Evolutionary conservation across 2,888 invertebrate genomes (phyloP).

Genomic region (Endomychus coccineus): DNA sequence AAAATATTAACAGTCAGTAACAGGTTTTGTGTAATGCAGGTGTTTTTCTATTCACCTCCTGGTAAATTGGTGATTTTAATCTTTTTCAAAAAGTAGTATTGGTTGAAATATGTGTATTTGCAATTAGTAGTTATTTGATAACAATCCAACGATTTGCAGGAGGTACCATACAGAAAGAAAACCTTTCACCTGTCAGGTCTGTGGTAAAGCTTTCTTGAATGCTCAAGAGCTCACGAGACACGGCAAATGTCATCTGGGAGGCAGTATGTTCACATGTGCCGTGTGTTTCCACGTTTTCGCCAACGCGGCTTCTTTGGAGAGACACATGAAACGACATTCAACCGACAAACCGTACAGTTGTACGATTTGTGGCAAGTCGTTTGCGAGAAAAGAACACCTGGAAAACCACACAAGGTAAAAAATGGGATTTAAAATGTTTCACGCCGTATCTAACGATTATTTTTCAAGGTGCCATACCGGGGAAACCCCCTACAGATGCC

Average conservation of each 20-base stretch:
- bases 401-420: constrained; percentile 61
- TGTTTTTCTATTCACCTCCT: too few species aligned
- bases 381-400: constrained; percentile 79
- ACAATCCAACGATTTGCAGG: constrained; percentile 32
- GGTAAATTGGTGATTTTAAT: too few species aligned
- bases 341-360: constrained; percentile 82
- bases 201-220: constrained; percentile 75
- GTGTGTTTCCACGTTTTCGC: constrained; percentile 69
- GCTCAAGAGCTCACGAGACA: constrained; percentile 73
- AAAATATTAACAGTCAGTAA: too few species aligned
- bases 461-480: constrained; percentile 63
- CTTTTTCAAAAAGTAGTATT: too few species aligned
- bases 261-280: constrained; percentile 65
- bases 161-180: constrained; percentile 81
- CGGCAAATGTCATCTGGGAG: constrained; percentile 77
- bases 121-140: not conserved
- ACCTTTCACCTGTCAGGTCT: constrained; percentile 71
- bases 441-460: not conserved
- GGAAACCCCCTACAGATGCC: constrained; percentile 70
- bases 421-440: not conserved
- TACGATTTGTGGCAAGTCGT: constrained; percentile 78
- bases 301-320: constrained; percentile 61
- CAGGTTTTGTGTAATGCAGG: too few species aligned
- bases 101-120: too few species aligned
- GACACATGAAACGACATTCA: constrained; percentile 73